Evolutionary conservation across 2,113 vertebrate species (phyloP).

Genomic region (Sapajus apella): DNA sequence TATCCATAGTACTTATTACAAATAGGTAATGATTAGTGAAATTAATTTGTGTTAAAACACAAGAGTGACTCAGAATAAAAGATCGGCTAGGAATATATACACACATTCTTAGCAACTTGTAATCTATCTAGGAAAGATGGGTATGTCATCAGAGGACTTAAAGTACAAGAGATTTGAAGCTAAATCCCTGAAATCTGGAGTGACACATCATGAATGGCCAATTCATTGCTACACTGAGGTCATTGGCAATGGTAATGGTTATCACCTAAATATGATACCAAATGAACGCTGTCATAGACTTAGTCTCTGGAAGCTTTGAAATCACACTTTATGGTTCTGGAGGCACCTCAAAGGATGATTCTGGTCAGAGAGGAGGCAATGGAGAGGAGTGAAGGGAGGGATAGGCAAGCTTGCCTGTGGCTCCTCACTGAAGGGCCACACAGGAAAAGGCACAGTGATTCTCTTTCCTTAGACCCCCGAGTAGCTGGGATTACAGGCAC

Average conservation of each 20-base stretch:
- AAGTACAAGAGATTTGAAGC: neutral
- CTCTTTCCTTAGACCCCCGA: too few relatives aligned
- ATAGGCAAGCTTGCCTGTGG: accelerated
- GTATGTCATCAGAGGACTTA: neutral
- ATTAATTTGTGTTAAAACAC: neutral
- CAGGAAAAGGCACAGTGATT: neutral
- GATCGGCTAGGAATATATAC: neutral
- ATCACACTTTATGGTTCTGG: neutral
- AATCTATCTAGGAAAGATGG: neutral
- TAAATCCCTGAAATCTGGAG: neutral
- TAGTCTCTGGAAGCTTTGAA: neutral
- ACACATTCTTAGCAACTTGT: neutral
- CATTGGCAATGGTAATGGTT: neutral
- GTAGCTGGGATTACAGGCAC: too few relatives aligned
- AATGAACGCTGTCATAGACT: neutral
- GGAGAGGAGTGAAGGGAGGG: neutral
- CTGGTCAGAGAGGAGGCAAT: neutral
- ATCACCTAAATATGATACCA: neutral
- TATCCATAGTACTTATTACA: neutral
- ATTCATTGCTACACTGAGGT: neutral
- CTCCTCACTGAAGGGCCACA: neutral
- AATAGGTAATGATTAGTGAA: neutral
- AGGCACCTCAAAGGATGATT: neutral
- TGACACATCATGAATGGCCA: neutral
- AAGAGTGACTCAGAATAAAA: constrained; percentile 23